Evolutionary conservation across 2,888 invertebrate species (phyloP), one percentile per base, ranked within the genome.

Genomic region (Hirudinaria manillensis): DNA sequence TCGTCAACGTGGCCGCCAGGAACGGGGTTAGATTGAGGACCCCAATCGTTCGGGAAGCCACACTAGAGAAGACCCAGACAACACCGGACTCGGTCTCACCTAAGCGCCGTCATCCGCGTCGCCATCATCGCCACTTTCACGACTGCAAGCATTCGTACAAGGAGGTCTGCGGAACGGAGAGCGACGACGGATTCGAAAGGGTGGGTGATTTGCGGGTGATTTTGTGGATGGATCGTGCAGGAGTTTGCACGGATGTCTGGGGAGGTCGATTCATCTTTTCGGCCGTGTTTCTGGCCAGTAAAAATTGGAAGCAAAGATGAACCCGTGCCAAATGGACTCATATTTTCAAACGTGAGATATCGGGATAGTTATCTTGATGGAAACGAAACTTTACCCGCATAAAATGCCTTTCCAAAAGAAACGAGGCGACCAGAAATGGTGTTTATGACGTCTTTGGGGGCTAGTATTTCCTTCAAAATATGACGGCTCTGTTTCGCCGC

Each of bases 1-100:
- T 80, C 53, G 80, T 80, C 66, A 80, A 80, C 75, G 80, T 80
- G 55, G 79, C 79, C 55, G 79, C 77, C 36, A 72, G 80, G 27
- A 80, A 71, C 75, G 77, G 77, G 36, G 77, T 77, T 21, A 72
- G 51, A 61, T 36, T 77, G 16, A 32, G 77, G 34, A 75, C 77
- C 13, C 77, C 74, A 21, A 76, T 76, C 56, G 65, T 72, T 13
- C 53, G 72, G 27, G 73, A 76, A 32, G 73, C 76, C 51, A 51
- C 72, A 29, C 56, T 72, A 29, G 61, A 73, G 55, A 65, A 61
- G 21, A 29, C 72, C 24, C 72, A 61, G 10, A 7, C 72, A 1
- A 53, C 72, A 29, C 29, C 55, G 3, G 53, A 45, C 29, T 32
- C 53, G 4, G n/a, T 72, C 21, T 51, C 72, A 19, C 73, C 73